Evolutionary conservation across 1,140 invertebrate species (phyloP), one percentile per base, ranked within the genome.

Genomic region (Brachionus rubens): DNA sequence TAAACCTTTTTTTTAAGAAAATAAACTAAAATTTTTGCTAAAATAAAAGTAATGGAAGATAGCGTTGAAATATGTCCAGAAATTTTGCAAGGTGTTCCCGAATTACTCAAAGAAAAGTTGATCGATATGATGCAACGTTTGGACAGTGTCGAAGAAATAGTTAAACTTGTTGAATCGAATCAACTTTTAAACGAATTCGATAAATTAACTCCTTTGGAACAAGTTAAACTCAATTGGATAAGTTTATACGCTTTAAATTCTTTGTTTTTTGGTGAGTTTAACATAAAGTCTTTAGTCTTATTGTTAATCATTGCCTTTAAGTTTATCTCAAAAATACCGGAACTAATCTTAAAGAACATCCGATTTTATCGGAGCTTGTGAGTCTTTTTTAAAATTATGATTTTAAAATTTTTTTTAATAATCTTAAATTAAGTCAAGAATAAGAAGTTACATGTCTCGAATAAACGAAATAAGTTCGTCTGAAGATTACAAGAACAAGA

Each of bases 301-400:
- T 1, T 30, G 0, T 16, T 33, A 36, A 36, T 36, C 33, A 36
- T 59, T 30, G 9, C 0, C 4, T 3, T 16, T 46, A 28, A 70
- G 65, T 72, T 28, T 72, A 72, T 54, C 68, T 72, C 24, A 72
- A 72, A 54, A 72, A 48, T 14, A 72, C 48, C 33, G 68, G 24
- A 24, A 46, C 26, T 16, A 72, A 72, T 50, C 68, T 72, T 0
- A 72, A 72, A 40, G 68, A 72, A 1, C 68, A 72, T 72, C 68
- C 68, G 14, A 72, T 72, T 2, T 30, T 72, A 46, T 50, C 46
- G 19, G 68, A 72, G 33, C 30, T 72, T 30, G 68, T 72, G 50
- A 72, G 9, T 48, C 36, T 21, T 59, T 59, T 59, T 6, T 16
- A 33, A 40, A 59, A 59, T n/a, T 2, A 10, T 54, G 24, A 14